Evolutionary conservation across 1,140 invertebrate species (phyloP).

Genomic region (Drosophila pseudoobscura): DNA sequence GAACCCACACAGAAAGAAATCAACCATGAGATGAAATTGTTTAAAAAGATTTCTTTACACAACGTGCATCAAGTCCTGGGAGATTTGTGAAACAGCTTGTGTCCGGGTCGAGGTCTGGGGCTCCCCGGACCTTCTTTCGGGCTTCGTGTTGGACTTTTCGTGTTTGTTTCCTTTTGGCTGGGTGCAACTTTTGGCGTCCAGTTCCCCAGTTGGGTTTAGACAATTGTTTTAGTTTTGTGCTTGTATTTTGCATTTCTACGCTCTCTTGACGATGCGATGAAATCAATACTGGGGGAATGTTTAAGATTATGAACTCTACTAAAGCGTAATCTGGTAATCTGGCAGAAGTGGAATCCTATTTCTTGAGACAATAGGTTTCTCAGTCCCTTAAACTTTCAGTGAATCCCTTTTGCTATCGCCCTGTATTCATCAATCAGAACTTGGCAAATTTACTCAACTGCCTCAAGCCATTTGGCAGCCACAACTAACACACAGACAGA

Average conservation of each 20-base stretch:
- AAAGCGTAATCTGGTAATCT: no score
- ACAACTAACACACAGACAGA: slow-evolving; percentile 30
- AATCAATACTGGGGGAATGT: background rate
- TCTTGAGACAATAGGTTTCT: no score
- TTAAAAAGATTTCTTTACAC: slow-evolving; percentile 68
- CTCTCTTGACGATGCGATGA: slow-evolving; percentile 7
- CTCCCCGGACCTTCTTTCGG: no score
- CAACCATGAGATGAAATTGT: slow-evolving; percentile 63
- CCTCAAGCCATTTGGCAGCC: slow-evolving; percentile 47
- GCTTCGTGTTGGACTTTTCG: slow-evolving; percentile 5
- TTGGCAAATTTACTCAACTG: slow-evolving; percentile 25
- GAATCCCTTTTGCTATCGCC: background rate
- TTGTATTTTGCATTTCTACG: slow-evolving; percentile 53
- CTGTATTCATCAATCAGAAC: slow-evolving; percentile 40
- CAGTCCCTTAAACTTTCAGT: no score
- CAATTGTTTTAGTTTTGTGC: slow-evolving; percentile 70
- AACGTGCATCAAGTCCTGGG: slow-evolving; percentile 55
- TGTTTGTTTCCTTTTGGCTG: slow-evolving; percentile 24
- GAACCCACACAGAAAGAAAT: slow-evolving; percentile 39
- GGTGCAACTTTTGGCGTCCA: slow-evolving; percentile 11
- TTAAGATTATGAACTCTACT: background rate
- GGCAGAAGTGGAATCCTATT: no score
- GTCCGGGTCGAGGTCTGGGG: slow-evolving; percentile 10
- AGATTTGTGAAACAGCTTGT: slow-evolving; percentile 55
- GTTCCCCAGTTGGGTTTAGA: slow-evolving; percentile 38